Base-by-base conservation (phyloP, 2,888 invertebrate genomes). In the Catonia carolina region DNA sequence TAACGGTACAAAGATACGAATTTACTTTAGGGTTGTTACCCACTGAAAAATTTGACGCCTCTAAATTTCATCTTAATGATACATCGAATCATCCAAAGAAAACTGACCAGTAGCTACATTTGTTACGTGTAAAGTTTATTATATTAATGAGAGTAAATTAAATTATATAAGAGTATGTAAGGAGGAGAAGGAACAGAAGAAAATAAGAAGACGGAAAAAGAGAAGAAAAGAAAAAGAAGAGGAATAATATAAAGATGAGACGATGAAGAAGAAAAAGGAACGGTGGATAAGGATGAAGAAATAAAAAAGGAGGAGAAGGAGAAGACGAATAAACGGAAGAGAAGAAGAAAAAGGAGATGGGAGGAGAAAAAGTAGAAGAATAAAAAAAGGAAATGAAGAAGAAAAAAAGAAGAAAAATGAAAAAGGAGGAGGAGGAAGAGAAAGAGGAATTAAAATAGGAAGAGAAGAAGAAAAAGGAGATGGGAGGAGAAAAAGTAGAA, bases 401-500 rank as follows among this genome's bases (percentile, higher is more conserved):
- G 37, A 37, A 8, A 15, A 37, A 37, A 15, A 37, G 37, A 3
- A 37, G 37, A 8, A 8, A 8, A 5, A 37, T n/a, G 7, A 14
- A n/a, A n/a, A n/a, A n/a, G n/a, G n/a, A n/a, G n/a, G n/a, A n/a
- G n/a, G n/a, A n/a, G n/a, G n/a, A n/a, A 37, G 37, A 37, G 37
- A 8, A 37, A 37, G 7, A 37, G 7, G 37, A 37, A 15, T 5
- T 54, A 37, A 45, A 58, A 50, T 23, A 42, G 53, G 59, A n/a
- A 39, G 53, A 53, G 39, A 45, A 47, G 63, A 55, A 35, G 60
- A 52, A 52, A 17, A 50, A n/a, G 15, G 51, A 23, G 27, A 27
- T 37, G 41, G 39, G 22, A 14, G 22, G 52, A 23, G 41, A 22
- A 37, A 47, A 31, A 14, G 51, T 14, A 23, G 41, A 22, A 45